Conservation (phyloP, 2,888 invertebrate genomes). For the Microdon myrmicae region DNA sequence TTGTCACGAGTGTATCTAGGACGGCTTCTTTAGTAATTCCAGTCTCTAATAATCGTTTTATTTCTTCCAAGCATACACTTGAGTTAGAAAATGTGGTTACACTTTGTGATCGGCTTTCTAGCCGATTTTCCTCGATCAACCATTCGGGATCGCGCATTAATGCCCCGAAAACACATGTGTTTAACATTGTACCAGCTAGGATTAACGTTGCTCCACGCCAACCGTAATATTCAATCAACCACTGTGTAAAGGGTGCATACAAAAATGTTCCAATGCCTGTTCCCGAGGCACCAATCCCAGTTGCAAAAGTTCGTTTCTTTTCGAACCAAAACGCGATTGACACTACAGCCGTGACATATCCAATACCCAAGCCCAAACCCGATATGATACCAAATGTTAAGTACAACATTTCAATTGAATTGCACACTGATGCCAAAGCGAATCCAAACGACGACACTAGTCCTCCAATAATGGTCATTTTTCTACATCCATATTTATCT, state of each 20-base stretch:
- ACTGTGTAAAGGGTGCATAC: slow-evolving; percentile 86
- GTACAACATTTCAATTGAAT: slow-evolving; percentile 81
- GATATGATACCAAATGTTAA: slow-evolving; percentile 87
- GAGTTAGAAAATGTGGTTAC: slow-evolving; percentile 67
- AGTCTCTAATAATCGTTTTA: slow-evolving; percentile 76
- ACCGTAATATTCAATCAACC: slow-evolving; percentile 77
- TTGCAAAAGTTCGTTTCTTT: slow-evolving; percentile 85
- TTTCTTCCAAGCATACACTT: slow-evolving; percentile 67
- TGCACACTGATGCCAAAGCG: slow-evolving; percentile 76
- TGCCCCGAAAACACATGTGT: slow-evolving; percentile 86
- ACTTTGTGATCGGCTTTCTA: slow-evolving; percentile 67
- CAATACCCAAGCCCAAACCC: slow-evolving; percentile 82
- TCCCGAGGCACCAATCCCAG: slow-evolving; percentile 87
- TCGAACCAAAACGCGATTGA: slow-evolving; percentile 94
- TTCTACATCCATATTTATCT: slow-evolving; percentile 85
- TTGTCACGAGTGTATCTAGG: slow-evolving; percentile 65
- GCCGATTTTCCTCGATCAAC: slow-evolving; percentile 68
- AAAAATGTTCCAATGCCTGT: slow-evolving; percentile 90
- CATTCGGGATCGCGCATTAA: slow-evolving; percentile 91
- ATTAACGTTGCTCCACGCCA: slow-evolving; percentile 86
- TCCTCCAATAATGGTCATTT: slow-evolving; percentile 80
- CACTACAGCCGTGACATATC: slow-evolving; percentile 90
- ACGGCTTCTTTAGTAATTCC: slow-evolving; percentile 69
- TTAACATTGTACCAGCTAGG: slow-evolving; percentile 84
- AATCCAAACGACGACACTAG: slow-evolving; percentile 80